These are phyloP conservation scores for Macrosiphum euphorbiae DNA, from an alignment of 2,888 invertebrate genomes.

Conservation along the genomic window DNA sequence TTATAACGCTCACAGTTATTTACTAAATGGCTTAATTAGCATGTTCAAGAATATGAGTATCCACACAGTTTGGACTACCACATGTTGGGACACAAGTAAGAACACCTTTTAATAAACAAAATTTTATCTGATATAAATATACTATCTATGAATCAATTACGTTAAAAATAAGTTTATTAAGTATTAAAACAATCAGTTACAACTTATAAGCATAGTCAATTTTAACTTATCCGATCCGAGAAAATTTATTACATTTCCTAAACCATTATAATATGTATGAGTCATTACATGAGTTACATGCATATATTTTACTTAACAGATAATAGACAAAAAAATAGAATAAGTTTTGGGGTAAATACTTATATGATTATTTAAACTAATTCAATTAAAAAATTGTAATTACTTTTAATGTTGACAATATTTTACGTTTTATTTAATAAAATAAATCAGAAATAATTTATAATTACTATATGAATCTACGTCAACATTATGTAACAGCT, in stretches of 20 bases:
- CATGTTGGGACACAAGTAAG: constrained; percentile 51
- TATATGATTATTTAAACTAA: neutral
- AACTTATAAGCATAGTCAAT: neutral
- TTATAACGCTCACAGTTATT: neutral
- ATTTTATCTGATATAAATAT: neutral
- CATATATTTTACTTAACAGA: neutral
- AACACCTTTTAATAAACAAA: neutral
- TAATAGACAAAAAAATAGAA: neutral
- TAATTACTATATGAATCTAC: neutral
- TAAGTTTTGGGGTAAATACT: no score
- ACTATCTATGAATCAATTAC: neutral
- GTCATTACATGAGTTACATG: neutral
- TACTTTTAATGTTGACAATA: neutral
- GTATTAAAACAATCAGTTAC: neutral
- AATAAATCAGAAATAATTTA: neutral
- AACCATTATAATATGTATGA: no score
- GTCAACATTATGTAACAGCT: neutral
- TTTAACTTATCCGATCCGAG: neutral
- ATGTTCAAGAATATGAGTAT: neutral
- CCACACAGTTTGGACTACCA: constrained; percentile 3
- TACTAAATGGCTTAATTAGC: neutral
- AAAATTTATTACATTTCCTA: neutral
- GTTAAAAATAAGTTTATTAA: neutral
- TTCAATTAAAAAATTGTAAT: neutral
- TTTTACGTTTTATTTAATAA: neutral